Evolutionary conservation across 2,113 vertebrate genomes (phyloP).

Genomic region (Prunella himalayana): DNA sequence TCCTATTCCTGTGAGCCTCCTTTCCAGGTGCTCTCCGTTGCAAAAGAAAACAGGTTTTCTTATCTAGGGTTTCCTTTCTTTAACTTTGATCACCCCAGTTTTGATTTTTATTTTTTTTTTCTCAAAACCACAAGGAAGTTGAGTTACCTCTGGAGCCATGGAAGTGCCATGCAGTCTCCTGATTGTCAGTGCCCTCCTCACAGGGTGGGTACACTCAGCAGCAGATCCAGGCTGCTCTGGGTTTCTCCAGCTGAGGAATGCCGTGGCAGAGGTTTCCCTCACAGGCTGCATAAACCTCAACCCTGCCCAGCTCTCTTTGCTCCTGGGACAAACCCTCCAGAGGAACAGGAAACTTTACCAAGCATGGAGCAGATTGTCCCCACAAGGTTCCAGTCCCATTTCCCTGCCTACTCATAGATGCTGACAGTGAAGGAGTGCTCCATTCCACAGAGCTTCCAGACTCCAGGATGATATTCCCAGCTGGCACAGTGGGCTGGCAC

Average conservation of each 20-base stretch:
- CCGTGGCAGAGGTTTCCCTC: not conserved
- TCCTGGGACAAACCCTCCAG: not conserved
- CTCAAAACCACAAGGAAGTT: not conserved
- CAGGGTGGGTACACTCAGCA: not conserved
- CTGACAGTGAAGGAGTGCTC: fast-evolving
- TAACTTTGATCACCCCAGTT: not conserved
- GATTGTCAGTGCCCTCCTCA: not conserved
- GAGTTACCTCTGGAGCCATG: not conserved
- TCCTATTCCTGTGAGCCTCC: not conserved
- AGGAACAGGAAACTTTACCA: not conserved
- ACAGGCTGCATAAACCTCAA: not conserved
- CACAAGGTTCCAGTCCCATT: not conserved
- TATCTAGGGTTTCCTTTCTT: not conserved
- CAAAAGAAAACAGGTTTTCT: not conserved
- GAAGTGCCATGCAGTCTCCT: not conserved
- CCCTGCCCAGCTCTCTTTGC: not conserved
- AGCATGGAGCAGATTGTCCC: not conserved
- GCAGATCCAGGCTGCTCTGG: not conserved
- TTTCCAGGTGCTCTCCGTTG: not conserved
- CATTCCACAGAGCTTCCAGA: not conserved
- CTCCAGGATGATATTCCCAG: not conserved
- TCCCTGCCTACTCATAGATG: not conserved
- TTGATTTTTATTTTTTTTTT: not conserved
- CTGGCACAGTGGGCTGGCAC: not conserved
- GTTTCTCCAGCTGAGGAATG: not conserved